Percentiles rank a stretch among this genome's conserved stretches.
Conservation (phyloP, 37 sponge, comb jelly and placozoan genomes). For the Petrosia ficiformis region DNA sequence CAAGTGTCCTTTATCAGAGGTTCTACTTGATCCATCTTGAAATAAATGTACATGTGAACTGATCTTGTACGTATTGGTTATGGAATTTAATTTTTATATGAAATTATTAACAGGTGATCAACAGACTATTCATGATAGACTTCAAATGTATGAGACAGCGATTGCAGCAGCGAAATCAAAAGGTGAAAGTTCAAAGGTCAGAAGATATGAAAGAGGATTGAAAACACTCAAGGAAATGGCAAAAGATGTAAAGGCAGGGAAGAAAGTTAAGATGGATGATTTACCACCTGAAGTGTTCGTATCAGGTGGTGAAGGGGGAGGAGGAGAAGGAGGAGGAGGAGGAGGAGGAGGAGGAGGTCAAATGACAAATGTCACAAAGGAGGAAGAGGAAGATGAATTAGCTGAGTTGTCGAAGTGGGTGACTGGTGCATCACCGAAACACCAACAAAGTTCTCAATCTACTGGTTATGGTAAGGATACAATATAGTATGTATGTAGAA, state of each 20-base stretch:
- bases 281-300: constrained; percentile 27
- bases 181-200: constrained; percentile 26
- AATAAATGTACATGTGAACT: too few species aligned
- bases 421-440: not conserved
- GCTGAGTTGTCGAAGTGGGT: constrained; percentile 8
- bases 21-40: too few species aligned
- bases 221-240: constrained; percentile 22
- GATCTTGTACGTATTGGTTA: too few species aligned
- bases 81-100: too few species aligned
- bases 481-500: not conserved
- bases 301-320: not conserved
- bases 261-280: constrained; percentile 28
- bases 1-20: too few species aligned
- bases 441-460: not conserved
- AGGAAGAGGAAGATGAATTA: constrained; percentile 4
- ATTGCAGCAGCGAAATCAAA: constrained; percentile 16
- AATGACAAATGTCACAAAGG: too few species aligned
- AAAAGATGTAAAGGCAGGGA: constrained; percentile 29
- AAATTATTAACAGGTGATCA: too few species aligned
- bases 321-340: not conserved
- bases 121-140: constrained; percentile 19
- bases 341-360: not conserved
- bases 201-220: constrained; percentile 21
- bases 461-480: not conserved
- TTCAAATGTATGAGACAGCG: constrained; percentile 35